Evolutionary conservation across 2,113 vertebrate species (phyloP).

Genomic region (Natator depressus): DNA sequence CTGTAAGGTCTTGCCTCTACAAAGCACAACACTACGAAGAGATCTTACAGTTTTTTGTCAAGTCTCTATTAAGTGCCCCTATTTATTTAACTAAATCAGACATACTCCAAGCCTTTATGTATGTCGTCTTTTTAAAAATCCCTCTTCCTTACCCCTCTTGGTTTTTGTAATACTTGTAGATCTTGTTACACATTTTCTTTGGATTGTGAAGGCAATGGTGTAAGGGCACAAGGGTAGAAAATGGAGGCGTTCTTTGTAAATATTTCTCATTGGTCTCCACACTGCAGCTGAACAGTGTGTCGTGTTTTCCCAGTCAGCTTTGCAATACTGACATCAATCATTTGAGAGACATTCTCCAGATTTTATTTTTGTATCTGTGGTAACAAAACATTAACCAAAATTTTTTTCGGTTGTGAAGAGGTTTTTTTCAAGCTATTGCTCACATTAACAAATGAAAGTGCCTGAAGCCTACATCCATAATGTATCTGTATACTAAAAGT

Average conservation of each 20-base stretch:
- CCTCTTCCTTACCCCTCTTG: neutral
- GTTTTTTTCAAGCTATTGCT: conserved; percentile 81
- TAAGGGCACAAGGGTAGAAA: conserved; percentile 78
- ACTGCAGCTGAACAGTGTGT: conserved; percentile 77
- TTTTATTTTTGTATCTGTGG: conserved; percentile 90
- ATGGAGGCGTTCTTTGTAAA: conserved; percentile 78
- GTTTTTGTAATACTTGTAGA: conserved; percentile 60
- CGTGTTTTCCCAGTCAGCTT: conserved; percentile 79
- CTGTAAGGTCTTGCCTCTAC: conserved; percentile 77
- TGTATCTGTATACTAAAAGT: conserved; percentile 88
- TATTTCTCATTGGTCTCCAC: conserved; percentile 76
- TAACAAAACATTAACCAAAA: conserved; percentile 86
- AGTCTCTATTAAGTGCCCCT: conserved; percentile 74
- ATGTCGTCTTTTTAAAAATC: neutral
- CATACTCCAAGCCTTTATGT: conserved; percentile 50
- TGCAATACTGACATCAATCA: conserved; percentile 82
- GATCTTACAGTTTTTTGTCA: conserved; percentile 74
- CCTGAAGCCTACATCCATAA: conserved; percentile 91
- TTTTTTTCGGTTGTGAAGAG: conserved; percentile 72
- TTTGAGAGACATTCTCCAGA: conserved; percentile 83
- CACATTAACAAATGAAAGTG: conserved; percentile 94
- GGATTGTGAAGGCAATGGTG: conserved; percentile 74
- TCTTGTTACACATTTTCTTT: conserved; percentile 39
- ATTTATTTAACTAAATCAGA: conserved; percentile 80
- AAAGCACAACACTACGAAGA: conserved; percentile 87